A percentile compares a stretch with the other conserved stretches of the same genome.
Evolutionary conservation across 2,113 vertebrate genomes (phyloP).

Genomic region (Spermophilus dauricus): DNA sequence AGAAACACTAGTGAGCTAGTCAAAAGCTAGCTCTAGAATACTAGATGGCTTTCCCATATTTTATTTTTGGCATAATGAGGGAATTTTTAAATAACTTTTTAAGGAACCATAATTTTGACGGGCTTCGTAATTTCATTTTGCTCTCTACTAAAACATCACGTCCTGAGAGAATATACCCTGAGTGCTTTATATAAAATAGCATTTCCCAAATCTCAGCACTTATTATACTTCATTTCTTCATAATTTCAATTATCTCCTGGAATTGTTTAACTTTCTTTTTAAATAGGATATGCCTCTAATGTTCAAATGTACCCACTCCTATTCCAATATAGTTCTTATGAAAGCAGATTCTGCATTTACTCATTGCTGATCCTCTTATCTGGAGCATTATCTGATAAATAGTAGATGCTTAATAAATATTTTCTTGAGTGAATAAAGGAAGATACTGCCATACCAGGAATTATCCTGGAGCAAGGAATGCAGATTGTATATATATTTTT

Average conservation of each 20-base stretch:
- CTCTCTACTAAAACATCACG: background rate
- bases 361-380: background rate
- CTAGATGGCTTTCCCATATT: background rate
- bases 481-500: background rate
- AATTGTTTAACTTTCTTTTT: background rate
- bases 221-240: background rate
- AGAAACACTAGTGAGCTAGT: background rate
- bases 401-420: background rate
- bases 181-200: background rate
- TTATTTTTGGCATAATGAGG: constrained; percentile 29
- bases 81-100: constrained; percentile 7
- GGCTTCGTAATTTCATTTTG: background rate
- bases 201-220: background rate
- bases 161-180: background rate
- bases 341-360: background rate
- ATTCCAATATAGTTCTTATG: background rate
- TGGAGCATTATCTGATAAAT: background rate
- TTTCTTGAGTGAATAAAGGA: background rate
- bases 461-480: rapidly evolving
- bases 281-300: background rate
- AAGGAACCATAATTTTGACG: background rate
- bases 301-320: background rate
- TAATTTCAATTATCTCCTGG: background rate
- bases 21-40: background rate
- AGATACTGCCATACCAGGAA: background rate